Evolutionary conservation across 2,888 invertebrate species (phyloP), one percentile per base, ranked within the genome.

Genomic region (Xestia ashworthii): DNA sequence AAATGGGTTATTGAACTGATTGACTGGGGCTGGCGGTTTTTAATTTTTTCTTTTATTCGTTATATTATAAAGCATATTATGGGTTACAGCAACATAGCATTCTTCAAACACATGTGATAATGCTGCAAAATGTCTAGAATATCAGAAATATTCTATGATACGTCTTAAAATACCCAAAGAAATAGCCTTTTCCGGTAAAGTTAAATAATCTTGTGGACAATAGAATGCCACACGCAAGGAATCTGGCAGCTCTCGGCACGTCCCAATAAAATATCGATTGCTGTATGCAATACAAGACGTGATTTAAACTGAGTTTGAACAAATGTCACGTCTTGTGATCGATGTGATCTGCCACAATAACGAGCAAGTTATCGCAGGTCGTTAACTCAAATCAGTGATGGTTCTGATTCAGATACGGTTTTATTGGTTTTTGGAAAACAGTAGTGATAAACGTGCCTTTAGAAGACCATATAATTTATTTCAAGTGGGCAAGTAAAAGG

Each of bases 161-260:
- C 6, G 25, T 12, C 25, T 25, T 22, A 60, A 14, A 60, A 53
- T 70, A 32, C 11, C 38, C 4, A 46, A 50, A 16, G 9, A 41
- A 46, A 50, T 58, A 67, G 62, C 62, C 46, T 48, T 58, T 74
- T 60, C 65, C 41, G 60, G 80, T 69, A 65, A 32, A 48, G 3
- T 14, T 46, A 53, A 83, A 71, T 60, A 78, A 66, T 82, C 62
- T 69, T 48, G 19, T 38, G 32, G 64, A 60, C 68, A 76, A 64
- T 32, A 12, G 22, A 75, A 76, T 68, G 19, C 65, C 58, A 12
- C 58, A 75, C 75, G 12, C 46, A 25, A 76, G 55, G 19, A 32
- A 50, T 62, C 70, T 80, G 55, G 67, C 53, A 73, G 44, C 71
- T 68, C 4, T 64, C 22, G 46, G 48, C 32, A 73, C 11, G 25